A percentile compares a stretch with the other conserved stretches of the same genome.
Conservation (phyloP, 1,140 invertebrate genomes). For the Melanaphis sacchari region DNA sequence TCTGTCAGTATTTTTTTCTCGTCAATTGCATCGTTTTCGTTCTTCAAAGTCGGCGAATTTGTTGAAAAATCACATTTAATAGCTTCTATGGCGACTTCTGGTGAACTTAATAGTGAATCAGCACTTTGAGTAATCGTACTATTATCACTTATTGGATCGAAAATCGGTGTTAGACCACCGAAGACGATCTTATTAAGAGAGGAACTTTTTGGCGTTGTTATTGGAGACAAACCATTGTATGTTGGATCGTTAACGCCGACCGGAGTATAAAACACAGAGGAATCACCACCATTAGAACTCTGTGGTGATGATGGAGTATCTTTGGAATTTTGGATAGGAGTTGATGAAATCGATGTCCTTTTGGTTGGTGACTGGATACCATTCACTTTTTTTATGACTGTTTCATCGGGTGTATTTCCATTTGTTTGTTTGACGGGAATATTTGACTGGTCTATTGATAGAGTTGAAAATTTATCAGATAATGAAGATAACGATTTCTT, state of each 20-base stretch:
- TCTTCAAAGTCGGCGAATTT: background rate
- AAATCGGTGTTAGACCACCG: background rate
- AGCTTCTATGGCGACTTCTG: slow-evolving; percentile 32
- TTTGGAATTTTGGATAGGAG: background rate
- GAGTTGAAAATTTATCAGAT: background rate
- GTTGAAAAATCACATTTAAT: slow-evolving; percentile 26
- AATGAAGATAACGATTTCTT: slow-evolving; percentile 36
- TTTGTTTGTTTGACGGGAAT: background rate
- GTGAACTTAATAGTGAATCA: slow-evolving; percentile 1
- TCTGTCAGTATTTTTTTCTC: background rate
- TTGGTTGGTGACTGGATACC: background rate
- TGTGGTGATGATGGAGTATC: background rate
- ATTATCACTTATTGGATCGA: background rate
- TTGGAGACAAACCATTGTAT: background rate
- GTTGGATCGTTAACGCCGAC: background rate
- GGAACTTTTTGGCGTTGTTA: background rate
- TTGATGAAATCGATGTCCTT: background rate
- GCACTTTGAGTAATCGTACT: background rate
- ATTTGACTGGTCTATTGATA: slow-evolving; percentile 34
- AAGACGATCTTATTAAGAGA: slow-evolving; percentile 2
- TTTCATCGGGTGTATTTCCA: slow-evolving; percentile 24
- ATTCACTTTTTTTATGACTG: background rate
- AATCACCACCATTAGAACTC: background rate
- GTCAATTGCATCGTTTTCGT: background rate
- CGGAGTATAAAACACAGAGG: slow-evolving; percentile 17